Base-by-base conservation (phyloP, 1,140 invertebrate species). In the Drosophila bocki region DNA sequence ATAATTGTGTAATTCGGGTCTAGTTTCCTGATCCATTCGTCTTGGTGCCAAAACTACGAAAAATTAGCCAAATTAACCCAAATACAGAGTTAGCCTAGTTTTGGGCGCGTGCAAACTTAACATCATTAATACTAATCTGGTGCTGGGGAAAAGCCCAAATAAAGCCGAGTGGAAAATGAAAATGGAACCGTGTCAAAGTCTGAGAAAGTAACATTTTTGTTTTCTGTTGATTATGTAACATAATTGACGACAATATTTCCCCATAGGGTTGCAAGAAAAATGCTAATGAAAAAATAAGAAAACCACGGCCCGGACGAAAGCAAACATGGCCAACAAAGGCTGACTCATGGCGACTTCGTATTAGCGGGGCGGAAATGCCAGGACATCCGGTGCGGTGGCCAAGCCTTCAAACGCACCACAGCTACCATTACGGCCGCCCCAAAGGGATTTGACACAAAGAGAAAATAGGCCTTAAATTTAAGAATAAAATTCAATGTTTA, bases 171-270 rank as follows among this genome's bases (percentile, higher is more conserved):
- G 19, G 7, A 54, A 54, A 54, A 54, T 39, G 37, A 69, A 72
- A 79, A 71, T 71, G 68, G 42, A 51, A 72, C 67, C 67, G 45
- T 75, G 77, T 80, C 56, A 80, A 75, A 80, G 69, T 51, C 68
- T 39, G 45, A 37, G 41, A 80, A 69, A 68, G 53, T 41, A 54
- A 58, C 37, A 78, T 78, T 58, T 50, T 54, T 44, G 26, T 59
- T 78, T 68, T 69, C 56, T 69, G 64, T 76, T 76, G 60, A 64
- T 84, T 84, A 84, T 84, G 60, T 84, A 80, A 84, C 82, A 84
- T 84, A 84, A 84, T 84, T 80, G 82, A 80, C 82, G 82, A 84
- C 72, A 84, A 80, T 85, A 84, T 84, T 84, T 84, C 82, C 82
- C 82, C 58, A 59, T 58, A 76, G 82, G 62, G 62, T 58, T 80